A percentile compares a stretch with the other conserved stretches of the same genome.
phyloP scores from a whole-genome alignment of 2,113 vertebrate species.

The Prinia subflava region DNA sequence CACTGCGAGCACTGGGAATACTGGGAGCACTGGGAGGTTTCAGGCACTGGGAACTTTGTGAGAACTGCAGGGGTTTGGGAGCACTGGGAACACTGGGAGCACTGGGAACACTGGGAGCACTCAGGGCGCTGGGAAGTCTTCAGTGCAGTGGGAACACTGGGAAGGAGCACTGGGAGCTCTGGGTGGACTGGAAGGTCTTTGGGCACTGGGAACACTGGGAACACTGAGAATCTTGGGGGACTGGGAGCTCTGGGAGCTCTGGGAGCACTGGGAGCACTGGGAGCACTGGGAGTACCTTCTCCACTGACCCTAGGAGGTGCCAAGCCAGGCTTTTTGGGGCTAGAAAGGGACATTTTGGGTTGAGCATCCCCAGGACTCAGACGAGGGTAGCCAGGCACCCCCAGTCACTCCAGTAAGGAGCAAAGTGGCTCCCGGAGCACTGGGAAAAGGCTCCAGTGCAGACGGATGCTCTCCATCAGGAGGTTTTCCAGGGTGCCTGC shows the following conservation, averaged over 20 bases:
- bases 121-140: too few species aligned
- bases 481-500: background rate
- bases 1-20: fast-evolving
- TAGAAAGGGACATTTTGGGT: background rate
- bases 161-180: background rate
- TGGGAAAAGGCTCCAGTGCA: background rate
- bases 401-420: background rate
- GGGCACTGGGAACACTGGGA: background rate
- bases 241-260: background rate
- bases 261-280: background rate
- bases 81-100: fast-evolving
- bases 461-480: fast-evolving
- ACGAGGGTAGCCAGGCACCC: fast-evolving
- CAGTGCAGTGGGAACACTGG: too few species aligned
- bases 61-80: too few species aligned
- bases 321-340: background rate
- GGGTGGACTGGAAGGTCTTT: too few species aligned
- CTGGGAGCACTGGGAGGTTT: background rate
- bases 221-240: background rate
- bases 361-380: background rate
- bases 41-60: background rate
- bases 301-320: fast-evolving
- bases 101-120: background rate
- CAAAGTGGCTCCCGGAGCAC: background rate
- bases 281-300: background rate